Base-by-base conservation (phyloP, 64 coral and sea anemone genomes). In the Pocillopora damicornis region DNA sequence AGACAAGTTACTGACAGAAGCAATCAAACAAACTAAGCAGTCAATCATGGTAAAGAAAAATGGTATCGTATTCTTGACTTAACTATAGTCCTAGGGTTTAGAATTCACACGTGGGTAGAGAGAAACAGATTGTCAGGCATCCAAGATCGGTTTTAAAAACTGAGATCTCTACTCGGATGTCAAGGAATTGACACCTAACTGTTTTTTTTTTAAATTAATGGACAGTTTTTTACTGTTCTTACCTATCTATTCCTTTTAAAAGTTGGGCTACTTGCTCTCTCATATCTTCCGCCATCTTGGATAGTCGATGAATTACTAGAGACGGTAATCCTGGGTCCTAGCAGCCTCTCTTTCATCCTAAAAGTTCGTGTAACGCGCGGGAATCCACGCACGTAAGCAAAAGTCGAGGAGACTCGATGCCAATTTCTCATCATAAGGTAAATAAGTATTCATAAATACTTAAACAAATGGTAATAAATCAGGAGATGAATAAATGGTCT, bases 221-320 rank as follows among this genome's bases (percentile, higher is more conserved):
- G 56, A 5, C 35, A 56, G 0, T 2, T 1, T 77, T 76, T 7
- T 2, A 23, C 13, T 22, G 11, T 74, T 58, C 56, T 38, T 92
- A 92, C 90, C 90, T 60, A 58, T 92, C 90, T 72, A 92, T 92
- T 72, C 90, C 90, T 36, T 87, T 92, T 38, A 92, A 92, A 80
- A 92, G 90, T 60, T 92, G 83, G 12, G 74, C 25, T 1, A 92
- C 90, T 71, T 76, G 63, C 9, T 58, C 63, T 78, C 83, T 67
- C 82, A 83, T 92, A 36, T 87, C 90, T 61, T 86, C 90, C 83
- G 83, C 90, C 90, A 92, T 92, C 62, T 92, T 92, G 83, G 75
- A 92, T 72, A 66, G 22, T 36, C 2, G 61, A 30, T 15, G 13
- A 14, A 71, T 71, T 6, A 17, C 30, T 6, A 17, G 35, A 60